Conservation (phyloP, 2,113 vertebrate species). For the Tragulus kanchil region DNA sequence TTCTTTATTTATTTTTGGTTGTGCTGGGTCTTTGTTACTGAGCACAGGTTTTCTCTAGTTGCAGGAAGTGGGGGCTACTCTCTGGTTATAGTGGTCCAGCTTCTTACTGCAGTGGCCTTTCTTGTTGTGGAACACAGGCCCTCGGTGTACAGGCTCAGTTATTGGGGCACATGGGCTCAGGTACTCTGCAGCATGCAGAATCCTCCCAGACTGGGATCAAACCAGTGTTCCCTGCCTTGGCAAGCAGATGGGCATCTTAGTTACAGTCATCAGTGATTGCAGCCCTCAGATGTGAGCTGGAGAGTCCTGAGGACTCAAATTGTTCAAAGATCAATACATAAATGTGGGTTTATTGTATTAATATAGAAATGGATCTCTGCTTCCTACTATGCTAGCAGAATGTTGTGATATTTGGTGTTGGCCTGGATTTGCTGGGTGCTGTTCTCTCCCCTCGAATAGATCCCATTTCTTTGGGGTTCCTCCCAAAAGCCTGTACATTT, state of each 20-base stretch:
- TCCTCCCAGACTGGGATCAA: not conserved
- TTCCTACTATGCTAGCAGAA: not conserved
- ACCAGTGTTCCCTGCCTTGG: not conserved
- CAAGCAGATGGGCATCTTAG: too few relatives aligned
- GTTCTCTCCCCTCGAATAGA: not conserved
- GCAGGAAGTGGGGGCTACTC: not conserved
- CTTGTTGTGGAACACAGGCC: not conserved
- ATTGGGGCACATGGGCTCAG: not conserved
- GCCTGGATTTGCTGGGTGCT: not conserved
- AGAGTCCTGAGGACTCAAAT: not conserved
- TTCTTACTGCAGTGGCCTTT: fast-evolving
- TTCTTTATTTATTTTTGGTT: not conserved
- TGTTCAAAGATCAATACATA: not conserved
- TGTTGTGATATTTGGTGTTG: not conserved
- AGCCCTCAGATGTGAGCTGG: not conserved
- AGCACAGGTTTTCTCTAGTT: not conserved
- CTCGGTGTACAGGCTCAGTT: not conserved
- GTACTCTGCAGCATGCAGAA: not conserved
- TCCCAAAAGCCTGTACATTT: not conserved
- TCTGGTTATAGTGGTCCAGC: fast-evolving
- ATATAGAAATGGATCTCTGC: not conserved
- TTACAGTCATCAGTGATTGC: not conserved
- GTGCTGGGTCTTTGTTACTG: not conserved
- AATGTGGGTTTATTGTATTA: not conserved
- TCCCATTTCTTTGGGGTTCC: not conserved